phyloP scores from a whole-genome alignment of 2,797 vertebrate species.

The Zenarchopterus dispar region DNA sequence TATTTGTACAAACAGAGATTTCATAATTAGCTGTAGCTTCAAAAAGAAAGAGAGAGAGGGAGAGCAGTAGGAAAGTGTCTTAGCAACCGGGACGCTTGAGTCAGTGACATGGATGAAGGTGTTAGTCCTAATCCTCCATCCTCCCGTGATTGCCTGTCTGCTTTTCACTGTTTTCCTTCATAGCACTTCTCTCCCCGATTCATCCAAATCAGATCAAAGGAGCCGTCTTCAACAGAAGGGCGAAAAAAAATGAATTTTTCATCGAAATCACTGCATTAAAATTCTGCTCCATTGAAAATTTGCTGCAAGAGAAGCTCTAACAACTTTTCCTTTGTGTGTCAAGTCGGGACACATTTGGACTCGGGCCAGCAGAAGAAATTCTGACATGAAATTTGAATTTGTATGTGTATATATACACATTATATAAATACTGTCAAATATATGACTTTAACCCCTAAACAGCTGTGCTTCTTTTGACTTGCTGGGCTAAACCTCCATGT shows the following conservation, averaged over 20 bases:
- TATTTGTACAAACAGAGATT: slow-evolving; percentile 21
- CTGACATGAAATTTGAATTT: slow-evolving; percentile 36
- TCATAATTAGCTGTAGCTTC: too few relatives aligned
- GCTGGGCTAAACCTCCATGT: slow-evolving; percentile 43
- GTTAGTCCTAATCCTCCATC: slow-evolving; percentile 22
- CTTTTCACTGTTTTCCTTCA: slow-evolving; percentile 38
- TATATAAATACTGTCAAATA: slow-evolving; percentile 42
- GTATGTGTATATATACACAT: slow-evolving; percentile 3
- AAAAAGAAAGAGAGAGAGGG: not conserved
- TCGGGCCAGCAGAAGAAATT: slow-evolving; percentile 23
- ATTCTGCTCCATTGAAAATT: slow-evolving; percentile 57
- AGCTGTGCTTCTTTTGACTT: slow-evolving; percentile 31
- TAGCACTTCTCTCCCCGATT: slow-evolving; percentile 13
- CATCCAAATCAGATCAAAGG: slow-evolving; percentile 72
- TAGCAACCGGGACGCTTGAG: not conserved
- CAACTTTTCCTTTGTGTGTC: slow-evolving; percentile 26
- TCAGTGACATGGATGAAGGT: not conserved
- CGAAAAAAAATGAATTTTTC: slow-evolving; percentile 56
- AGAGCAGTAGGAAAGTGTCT: too few relatives aligned
- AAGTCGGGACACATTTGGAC: slow-evolving; percentile 33
- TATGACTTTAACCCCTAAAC: slow-evolving; percentile 38
- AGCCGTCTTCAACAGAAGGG: slow-evolving; percentile 45
- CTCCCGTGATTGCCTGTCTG: slow-evolving; percentile 25
- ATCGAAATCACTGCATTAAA: slow-evolving; percentile 65
- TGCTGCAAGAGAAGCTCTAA: slow-evolving; percentile 45